Evolutionary conservation across 2,888 invertebrate species (phyloP).

Genomic region (Zaprionus lineosus): DNA sequence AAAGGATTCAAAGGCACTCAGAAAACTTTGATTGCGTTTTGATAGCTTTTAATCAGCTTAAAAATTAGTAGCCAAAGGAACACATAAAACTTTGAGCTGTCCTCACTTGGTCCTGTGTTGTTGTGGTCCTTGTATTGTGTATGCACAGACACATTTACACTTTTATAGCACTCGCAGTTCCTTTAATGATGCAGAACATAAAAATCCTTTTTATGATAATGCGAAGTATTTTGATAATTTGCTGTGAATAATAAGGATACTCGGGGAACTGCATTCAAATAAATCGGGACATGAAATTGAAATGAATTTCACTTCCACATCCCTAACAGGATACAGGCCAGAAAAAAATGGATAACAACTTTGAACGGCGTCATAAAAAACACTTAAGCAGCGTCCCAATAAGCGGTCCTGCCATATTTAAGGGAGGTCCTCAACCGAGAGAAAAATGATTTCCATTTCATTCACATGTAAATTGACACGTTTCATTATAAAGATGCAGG

Average conservation of each 20-base stretch:
- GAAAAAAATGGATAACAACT: slow-evolving; percentile 20
- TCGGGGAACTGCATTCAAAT: slow-evolving; percentile 30
- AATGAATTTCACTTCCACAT: no score
- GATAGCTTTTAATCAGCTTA: slow-evolving; percentile 75
- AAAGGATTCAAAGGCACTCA: slow-evolving; percentile 31
- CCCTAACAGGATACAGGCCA: no score
- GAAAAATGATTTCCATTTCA: slow-evolving; percentile 63
- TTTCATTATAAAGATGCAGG: slow-evolving; percentile 67
- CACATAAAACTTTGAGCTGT: slow-evolving; percentile 15
- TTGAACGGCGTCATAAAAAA: slow-evolving; percentile 50
- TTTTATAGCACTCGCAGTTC: slow-evolving; percentile 49
- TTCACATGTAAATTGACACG: slow-evolving; percentile 75
- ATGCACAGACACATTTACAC: slow-evolving; percentile 9
- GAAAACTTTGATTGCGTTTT: slow-evolving; percentile 59
- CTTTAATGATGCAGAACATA: slow-evolving; percentile 70
- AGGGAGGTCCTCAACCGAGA: slow-evolving; percentile 9
- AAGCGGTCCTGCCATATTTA: background rate
- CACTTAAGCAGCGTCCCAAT: slow-evolving; percentile 51
- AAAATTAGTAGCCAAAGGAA: slow-evolving; percentile 66
- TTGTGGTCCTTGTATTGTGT: no score
- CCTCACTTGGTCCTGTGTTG: no score
- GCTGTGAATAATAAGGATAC: slow-evolving; percentile 64
- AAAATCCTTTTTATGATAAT: slow-evolving; percentile 74
- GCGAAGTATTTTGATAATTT: slow-evolving; percentile 76
- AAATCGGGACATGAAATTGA: background rate